Evolutionary conservation across 2,797 vertebrate species (phyloP), one percentile per base, ranked within the genome.

Genomic region (Neoniphon sammara): DNA sequence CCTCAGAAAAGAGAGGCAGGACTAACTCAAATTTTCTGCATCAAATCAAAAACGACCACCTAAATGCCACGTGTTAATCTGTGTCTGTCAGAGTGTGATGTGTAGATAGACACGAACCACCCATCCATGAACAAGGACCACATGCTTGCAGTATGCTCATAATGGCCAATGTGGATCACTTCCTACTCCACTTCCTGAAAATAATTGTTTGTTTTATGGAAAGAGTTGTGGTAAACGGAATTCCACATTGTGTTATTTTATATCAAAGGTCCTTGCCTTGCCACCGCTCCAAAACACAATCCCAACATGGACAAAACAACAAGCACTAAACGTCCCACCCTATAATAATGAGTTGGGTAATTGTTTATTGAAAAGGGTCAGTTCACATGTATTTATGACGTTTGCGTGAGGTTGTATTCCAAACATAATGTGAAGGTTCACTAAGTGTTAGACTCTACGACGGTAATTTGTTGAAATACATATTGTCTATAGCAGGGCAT

Each of bases 151-250:
- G 7, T 77, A 73, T 31, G 62, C 77, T 87, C 78, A 47, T 36
- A 12, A 67, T 66, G 78, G 87, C 82, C 73, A 74, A 34, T 47
- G 34, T 1, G 36, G 50, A 78, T 83, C 67, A 34, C 77, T 70
- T 85, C 81, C 70, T 80, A 49, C 50, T 62, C 70, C 25, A 46
- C 68, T 74, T 86, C 79, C 63, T 81, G 61, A 83, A 83, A 87
- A 78, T 78, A 77, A 84, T 83, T 66, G 66, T 81, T 86, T 89
- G 85, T 88, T 84, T 72, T 85, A 78, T 87, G 83, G 85, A 90
- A 86, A 87, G 78, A 79, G 89, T 81, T 80, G 63, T 10, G 17
- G 57, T 53, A 36, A 78, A 81, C 73, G 72, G 64, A 87, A 87
- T 60, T 23, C 17, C 68, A 63, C 50, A 47, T 69, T 76, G 68